Base-by-base conservation (phyloP, 1,140 invertebrate genomes). In the Lasaia peninsularis region DNA sequence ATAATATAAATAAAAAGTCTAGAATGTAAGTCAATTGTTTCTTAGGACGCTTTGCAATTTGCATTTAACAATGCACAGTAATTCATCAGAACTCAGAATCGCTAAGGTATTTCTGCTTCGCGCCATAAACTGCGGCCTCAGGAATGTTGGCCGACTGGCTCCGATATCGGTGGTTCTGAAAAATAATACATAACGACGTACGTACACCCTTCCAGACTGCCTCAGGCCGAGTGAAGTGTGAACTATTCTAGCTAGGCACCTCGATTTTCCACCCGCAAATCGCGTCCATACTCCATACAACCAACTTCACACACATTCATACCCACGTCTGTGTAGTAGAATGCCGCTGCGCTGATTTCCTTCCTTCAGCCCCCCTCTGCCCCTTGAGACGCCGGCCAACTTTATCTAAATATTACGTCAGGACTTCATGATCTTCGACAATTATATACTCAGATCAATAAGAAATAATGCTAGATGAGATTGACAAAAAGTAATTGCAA, bases 141-240 rank as follows among this genome's bases (percentile, higher is more conserved):
- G 84, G 82, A 88, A 88, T 88, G 85, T 73, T 74, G 80, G 83
- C 75, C 52, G 75, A 80, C 82, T 72, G 72, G 77, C 72, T 72
- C 59, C 71, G 75, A 78, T 75, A 73, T 74, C 67, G 63, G 69
- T 68, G 71, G 75, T 62, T 69, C 70, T 68, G 34, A 52, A 20
- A 54, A 63, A 68, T 66, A 71, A 67, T 72, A 71, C 60, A 73
- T 70, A 68, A 58, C 67, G 63, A 73, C 68, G 60, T 59, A 66
- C 69, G 51, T 44, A 64, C 66, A 61, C 53, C 55, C 50, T 49
- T 52, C 20, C 20, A 50, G 60, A 67, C 56, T 51, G 63, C 65
- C 66, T 63, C 49, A 67, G 67, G 71, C 69, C 71, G 73, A 81
- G 62, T 85, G 80, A 74, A 62, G 56, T 53, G 57, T 53, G 59